Conservation (phyloP, 2,797 vertebrate species). For the Anas capensis region DNA sequence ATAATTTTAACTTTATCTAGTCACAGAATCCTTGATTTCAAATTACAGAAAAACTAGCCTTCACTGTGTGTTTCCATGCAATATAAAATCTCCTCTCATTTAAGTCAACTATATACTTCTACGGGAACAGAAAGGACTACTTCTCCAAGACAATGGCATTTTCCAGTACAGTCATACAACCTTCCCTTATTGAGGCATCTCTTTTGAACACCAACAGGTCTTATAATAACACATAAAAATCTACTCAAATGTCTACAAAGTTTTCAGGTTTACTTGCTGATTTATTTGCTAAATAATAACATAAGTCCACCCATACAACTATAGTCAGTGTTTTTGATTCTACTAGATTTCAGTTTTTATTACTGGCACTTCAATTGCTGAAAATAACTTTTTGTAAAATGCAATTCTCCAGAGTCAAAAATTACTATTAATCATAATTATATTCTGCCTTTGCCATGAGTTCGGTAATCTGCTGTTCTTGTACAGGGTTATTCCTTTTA, state of each 20-base stretch:
- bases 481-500: not conserved
- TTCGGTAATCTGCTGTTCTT: not conserved
- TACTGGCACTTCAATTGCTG: not conserved
- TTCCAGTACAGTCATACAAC: accelerated
- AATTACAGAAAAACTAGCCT: not conserved
- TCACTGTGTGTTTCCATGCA: not conserved
- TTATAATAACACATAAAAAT: not conserved
- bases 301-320: not conserved
- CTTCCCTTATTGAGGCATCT: not conserved
- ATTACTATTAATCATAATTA: not conserved
- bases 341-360: not conserved
- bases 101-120: not conserved
- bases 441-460: not conserved
- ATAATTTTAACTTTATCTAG: not conserved
- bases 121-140: not conserved
- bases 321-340: not conserved
- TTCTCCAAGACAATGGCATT: not conserved
- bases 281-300: not conserved
- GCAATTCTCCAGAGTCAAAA: not conserved
- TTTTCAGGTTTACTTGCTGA: not conserved
- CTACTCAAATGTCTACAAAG: not conserved
- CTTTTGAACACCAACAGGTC: not conserved
- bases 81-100: not conserved
- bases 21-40: not conserved
- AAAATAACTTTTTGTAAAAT: conserved; percentile 1